Evolutionary conservation across 2,888 invertebrate species (phyloP).

Genomic region (Parnassius smintheus): DNA sequence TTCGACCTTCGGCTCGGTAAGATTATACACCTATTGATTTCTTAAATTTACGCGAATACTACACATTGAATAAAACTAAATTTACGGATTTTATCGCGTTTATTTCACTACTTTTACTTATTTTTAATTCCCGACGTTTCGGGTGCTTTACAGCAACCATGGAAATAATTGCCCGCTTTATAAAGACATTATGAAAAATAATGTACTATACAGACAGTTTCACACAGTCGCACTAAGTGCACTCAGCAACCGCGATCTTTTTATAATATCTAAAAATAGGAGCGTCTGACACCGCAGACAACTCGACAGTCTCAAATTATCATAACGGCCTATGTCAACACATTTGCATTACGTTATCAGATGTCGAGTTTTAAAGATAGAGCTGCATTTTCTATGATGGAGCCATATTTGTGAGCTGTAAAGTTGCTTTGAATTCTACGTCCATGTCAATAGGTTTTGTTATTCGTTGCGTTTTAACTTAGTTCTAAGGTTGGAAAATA

Average conservation of each 20-base stretch:
- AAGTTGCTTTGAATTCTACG: conserved; percentile 29
- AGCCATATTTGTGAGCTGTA: conserved; percentile 1
- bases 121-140: too few species aligned
- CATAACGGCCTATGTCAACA: conserved; percentile 40
- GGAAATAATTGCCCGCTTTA: conserved; percentile 5
- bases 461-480: neutral
- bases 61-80: too few species aligned
- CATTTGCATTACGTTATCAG: conserved; percentile 2
- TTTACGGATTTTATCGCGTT: too few species aligned
- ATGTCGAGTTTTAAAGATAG: conserved; percentile 29
- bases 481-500: conserved; percentile 64
- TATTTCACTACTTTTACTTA: too few species aligned
- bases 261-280: conserved; percentile 72
- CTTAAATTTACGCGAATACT: too few species aligned
- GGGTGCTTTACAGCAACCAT: too few species aligned
- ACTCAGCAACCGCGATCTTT: conserved; percentile 42
- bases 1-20: conserved; percentile 14
- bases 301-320: conserved; percentile 41
- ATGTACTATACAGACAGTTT: conserved; percentile 13
- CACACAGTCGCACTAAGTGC: conserved; percentile 47
- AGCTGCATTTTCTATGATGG: conserved; percentile 34
- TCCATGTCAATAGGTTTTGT: neutral
- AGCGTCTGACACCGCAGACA: conserved; percentile 70
- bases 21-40: neutral
- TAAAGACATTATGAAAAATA: neutral